Conservation (phyloP, 1,140 invertebrate genomes). For the Cydia fagiglandana region DNA sequence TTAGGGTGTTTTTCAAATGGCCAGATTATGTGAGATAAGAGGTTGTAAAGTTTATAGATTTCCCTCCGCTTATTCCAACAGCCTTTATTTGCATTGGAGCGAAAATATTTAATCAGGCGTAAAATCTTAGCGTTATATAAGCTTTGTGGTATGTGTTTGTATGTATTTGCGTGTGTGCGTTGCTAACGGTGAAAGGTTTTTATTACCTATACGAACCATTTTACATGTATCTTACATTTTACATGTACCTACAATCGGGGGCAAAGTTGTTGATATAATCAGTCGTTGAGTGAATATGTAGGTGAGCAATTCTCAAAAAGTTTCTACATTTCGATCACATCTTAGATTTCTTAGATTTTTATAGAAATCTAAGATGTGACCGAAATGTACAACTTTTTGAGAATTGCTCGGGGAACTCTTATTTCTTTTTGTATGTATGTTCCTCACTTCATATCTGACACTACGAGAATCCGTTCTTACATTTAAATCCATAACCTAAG, state of each 20-base stretch:
- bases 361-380: too few species aligned
- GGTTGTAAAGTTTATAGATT: not conserved
- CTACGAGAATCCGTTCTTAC: not conserved
- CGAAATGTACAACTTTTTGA: too few species aligned
- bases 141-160: slow-evolving; percentile 13
- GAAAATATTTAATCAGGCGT: slow-evolving; percentile 73
- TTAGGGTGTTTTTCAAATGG: not conserved
- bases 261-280: not conserved
- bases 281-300: not conserved
- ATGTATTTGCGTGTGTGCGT: slow-evolving; percentile 1
- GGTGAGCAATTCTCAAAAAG: too few species aligned
- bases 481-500: not conserved
- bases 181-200: not conserved
- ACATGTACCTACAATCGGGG: not conserved
- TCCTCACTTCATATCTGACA: too few species aligned
- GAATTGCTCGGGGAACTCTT: too few species aligned
- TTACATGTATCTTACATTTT: not conserved
- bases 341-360: too few species aligned
- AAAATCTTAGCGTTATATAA: slow-evolving; percentile 54
- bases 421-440: too few species aligned
- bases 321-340: too few species aligned
- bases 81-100: slow-evolving; percentile 63
- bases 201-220: not conserved
- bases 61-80: slow-evolving; percentile 35
- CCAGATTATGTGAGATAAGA: not conserved